Base-by-base conservation (phyloP, 2,888 invertebrate genomes). In the Pherbina coryleti region DNA sequence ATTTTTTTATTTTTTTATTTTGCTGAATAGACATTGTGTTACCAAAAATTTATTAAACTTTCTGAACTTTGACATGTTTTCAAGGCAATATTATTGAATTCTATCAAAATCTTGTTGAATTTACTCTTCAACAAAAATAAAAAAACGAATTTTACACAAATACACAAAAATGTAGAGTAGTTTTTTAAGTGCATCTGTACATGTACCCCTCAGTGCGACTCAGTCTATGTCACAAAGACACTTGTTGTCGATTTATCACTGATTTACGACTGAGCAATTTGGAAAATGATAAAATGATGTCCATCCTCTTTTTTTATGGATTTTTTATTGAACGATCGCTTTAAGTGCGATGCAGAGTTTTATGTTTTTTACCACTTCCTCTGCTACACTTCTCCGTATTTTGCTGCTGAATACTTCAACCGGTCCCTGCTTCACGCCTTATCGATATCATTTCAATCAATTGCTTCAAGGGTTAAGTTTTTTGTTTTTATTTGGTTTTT, bases 211-310 rank as follows among this genome's bases (percentile, higher is more conserved):
- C n/a, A n/a, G n/a, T 55, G 17, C 9, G 25, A 22, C 19, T 19
- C n/a, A 55, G 5, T 14, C 19, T 22, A 19, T 14, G 57, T 60
- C 57, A 25, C 25, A 14, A 4, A 14, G 57, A 3, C 19, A 44
- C 55, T 55, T 60, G 57, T 34, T 66, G 37, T 44, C 22, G 9
- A 19, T 22, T 86, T 83, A 1, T 44, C 84, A 74, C 83, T 84
- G 84, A 85, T 86, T 85, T 86, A 85, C 86, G 85, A 84, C 85
- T 85, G 83, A 84, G 85, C 84, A 85, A 85, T 86, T 85, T 85
- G 86, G 86, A 86, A 85, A 85, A 85, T 85, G 85, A 84, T 84
- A 85, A 85, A 86, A 85, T 85, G 84, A 86, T 85, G 85, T 85
- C 86, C 84, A 81, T 84, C 22, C 22, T 51, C 28, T 19, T 9